Conservation (phyloP, 2,888 invertebrate genomes). For the Julus scandinavius region DNA sequence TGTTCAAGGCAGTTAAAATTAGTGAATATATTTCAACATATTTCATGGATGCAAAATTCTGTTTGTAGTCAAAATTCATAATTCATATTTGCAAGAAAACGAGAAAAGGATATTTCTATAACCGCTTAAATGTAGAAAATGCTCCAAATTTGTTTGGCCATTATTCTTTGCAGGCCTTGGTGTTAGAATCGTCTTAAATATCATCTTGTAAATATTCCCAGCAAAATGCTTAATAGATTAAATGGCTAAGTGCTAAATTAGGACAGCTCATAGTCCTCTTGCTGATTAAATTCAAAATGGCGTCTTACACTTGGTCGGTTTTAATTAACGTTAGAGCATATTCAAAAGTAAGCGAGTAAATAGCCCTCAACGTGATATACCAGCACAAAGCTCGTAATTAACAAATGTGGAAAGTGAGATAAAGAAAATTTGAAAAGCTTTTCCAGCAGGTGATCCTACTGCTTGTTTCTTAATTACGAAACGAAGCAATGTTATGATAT, state of each 20-base stretch:
- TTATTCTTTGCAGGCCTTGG: too few relatives aligned
- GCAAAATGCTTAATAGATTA: background rate
- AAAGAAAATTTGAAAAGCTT: constrained; percentile 7
- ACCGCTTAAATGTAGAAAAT: too few relatives aligned
- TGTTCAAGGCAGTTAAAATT: background rate
- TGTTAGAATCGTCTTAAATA: too few relatives aligned
- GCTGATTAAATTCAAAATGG: background rate
- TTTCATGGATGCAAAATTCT: background rate
- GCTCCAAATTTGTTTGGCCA: too few relatives aligned
- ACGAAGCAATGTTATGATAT: background rate
- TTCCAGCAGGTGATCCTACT: background rate
- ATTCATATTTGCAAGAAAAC: too few relatives aligned
- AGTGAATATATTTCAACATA: background rate
- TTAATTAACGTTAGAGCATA: background rate
- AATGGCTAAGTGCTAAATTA: background rate
- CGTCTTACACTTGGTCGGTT: background rate
- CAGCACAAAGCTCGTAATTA: background rate
- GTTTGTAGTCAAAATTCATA: background rate
- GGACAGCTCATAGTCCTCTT: background rate
- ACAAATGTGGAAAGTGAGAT: constrained; percentile 33
- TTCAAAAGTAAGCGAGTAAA: background rate
- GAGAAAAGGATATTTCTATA: too few relatives aligned
- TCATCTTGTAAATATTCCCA: too few relatives aligned
- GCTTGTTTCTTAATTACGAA: constrained; percentile 21
- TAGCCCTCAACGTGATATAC: background rate